A percentile compares a stretch with the other conserved stretches of the same genome.
Conservation (phyloP, 2,797 vertebrate species). For the Argya squamiceps region DNA sequence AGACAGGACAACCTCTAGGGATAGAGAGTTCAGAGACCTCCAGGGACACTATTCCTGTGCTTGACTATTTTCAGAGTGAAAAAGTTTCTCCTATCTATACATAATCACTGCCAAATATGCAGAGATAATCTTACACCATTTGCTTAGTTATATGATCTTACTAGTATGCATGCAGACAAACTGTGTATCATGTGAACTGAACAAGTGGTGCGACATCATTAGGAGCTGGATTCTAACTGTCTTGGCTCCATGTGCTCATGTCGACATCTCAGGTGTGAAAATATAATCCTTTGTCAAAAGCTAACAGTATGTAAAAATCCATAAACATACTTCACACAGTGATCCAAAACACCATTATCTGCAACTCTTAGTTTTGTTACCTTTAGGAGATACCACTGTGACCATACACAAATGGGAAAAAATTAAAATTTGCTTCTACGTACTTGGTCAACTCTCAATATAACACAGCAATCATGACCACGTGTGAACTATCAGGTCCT, state of each 20-base stretch:
- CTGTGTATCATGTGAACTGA: not conserved
- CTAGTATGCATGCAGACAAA: not conserved
- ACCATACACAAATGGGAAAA: not conserved
- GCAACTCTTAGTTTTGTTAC: not conserved
- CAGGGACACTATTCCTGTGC: not conserved
- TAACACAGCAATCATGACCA: not conserved
- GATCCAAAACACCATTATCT: not conserved
- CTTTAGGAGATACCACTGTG: not conserved
- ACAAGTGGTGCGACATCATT: not conserved
- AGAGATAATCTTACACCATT: accelerated
- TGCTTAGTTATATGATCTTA: not conserved
- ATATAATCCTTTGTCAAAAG: not conserved
- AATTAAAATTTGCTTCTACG: not conserved
- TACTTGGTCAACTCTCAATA: not conserved
- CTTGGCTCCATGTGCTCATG: not conserved
- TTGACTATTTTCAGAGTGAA: not conserved
- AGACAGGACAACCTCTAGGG: not conserved
- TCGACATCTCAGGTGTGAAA: not conserved
- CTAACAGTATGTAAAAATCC: not conserved
- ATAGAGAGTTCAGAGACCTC: not conserved
- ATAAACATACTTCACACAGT: not conserved
- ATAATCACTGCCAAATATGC: not conserved
- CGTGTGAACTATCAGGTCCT: accelerated
- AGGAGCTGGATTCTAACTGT: not conserved
- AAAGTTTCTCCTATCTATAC: not conserved